Base-by-base conservation (phyloP, 2,888 invertebrate species). In the Xylocampa areola region DNA sequence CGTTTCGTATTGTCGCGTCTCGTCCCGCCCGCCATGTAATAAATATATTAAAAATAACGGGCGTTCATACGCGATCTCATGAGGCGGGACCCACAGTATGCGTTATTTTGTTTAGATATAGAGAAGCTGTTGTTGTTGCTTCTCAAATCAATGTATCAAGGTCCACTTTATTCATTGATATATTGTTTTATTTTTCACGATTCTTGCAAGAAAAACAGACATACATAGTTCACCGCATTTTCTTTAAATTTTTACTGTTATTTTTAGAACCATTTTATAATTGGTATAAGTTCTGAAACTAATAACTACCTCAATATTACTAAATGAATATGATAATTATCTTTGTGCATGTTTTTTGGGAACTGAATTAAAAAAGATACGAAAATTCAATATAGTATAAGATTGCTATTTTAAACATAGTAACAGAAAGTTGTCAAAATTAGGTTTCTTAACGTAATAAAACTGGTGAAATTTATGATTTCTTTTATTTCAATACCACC, bases 301-400 rank as follows among this genome's bases (percentile, higher is more conserved):
- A 91, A 91, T 91, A 93, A 94, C 93, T 94, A 94, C 94, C 94
- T 94, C 94, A 94, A 92, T 92, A 91, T 90, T 92, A 91, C 91
- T 94, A 92, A 94, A 92, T 92, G 89, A 89, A 90, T 91, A 91
- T 90, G 88, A 92, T 92, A 90, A 91, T 91, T 93, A 92, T 92
- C 91, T 91, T 93, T 91, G 90, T 90, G 90, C 91, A 93, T 92
- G 90, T 89, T 92, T 92, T 61, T 93, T 91, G 91, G 92, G 87
- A 91, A 92, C 87, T 88, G 89, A 91, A 86, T 87, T 86, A 78
- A 84, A 87, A 86, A 84, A 55, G 73, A 77, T 84, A 86, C 80
- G 81, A 88, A 87, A 90, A 82, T 88, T 89, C 90, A 90, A 86
- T 88, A 90, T 90, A 87, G 84, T 88, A 83, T 92, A 93, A 90